These are phyloP conservation scores for Dorcus parallelipipedus DNA, from an alignment of 2,888 invertebrate species.

Conservation along the genomic window DNA sequence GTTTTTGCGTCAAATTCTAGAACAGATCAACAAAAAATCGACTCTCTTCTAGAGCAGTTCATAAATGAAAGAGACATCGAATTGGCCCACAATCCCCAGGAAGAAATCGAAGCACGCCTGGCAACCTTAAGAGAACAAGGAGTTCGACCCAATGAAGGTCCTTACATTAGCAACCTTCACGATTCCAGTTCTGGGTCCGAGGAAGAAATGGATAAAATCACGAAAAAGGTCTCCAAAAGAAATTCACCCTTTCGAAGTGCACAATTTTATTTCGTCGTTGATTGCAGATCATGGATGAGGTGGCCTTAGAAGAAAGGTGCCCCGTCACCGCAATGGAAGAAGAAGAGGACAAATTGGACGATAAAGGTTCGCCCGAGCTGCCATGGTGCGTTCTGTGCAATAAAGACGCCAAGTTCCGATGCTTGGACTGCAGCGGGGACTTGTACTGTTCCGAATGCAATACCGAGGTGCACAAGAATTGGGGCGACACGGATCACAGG, in stretches of 20 bases:
- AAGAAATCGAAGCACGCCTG: slow-evolving; percentile 55
- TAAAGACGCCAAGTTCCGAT: slow-evolving; percentile 70
- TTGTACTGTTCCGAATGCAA: slow-evolving; percentile 78
- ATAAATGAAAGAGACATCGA: slow-evolving; percentile 50
- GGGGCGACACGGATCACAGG: slow-evolving; percentile 45
- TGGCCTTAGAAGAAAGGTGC: slow-evolving; percentile 49
- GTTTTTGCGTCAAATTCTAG: slow-evolving; percentile 56
- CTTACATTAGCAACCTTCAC: slow-evolving; percentile 42
- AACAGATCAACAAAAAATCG: slow-evolving; percentile 67
- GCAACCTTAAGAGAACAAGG: slow-evolving; percentile 52
- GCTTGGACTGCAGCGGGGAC: slow-evolving; percentile 75
- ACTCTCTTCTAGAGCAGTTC: slow-evolving; percentile 62
- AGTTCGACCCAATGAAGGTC: slow-evolving; percentile 42
- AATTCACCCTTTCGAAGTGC: neutral
- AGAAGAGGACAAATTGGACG: slow-evolving; percentile 18
- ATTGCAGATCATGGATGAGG: slow-evolving; percentile 50
- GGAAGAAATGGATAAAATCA: slow-evolving; percentile 45
- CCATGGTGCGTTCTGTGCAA: slow-evolving; percentile 87
- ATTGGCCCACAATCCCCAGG: slow-evolving; percentile 49
- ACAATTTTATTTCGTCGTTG: neutral
- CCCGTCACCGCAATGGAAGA: slow-evolving; percentile 21
- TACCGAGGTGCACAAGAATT: slow-evolving; percentile 59
- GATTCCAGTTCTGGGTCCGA: slow-evolving; percentile 40
- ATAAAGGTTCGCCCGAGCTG: slow-evolving; percentile 52
- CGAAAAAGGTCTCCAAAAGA: slow-evolving; percentile 39